Percentiles rank a stretch among this genome's conserved stretches.
Conservation (phyloP, 2,113 vertebrate genomes). For the Eclectus roratus region DNA sequence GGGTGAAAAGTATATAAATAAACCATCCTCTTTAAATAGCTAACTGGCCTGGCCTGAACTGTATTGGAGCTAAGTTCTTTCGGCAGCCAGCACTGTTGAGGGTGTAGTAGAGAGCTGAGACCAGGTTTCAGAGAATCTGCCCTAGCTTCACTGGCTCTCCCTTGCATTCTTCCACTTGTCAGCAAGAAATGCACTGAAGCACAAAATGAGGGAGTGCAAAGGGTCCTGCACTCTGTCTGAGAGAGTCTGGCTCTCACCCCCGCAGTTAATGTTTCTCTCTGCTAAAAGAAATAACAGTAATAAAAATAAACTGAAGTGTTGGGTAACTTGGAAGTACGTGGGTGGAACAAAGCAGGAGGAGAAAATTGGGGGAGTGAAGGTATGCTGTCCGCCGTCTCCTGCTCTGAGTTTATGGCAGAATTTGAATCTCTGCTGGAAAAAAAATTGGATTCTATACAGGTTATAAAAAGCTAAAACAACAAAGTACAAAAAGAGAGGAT, state of each 20-base stretch:
- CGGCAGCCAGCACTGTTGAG: not conserved
- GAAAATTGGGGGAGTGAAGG: not conserved
- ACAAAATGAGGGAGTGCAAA: not conserved
- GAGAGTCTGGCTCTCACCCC: not conserved
- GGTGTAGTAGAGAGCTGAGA: not conserved
- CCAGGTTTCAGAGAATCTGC: not conserved
- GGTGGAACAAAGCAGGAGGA: not conserved
- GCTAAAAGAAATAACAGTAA: not conserved
- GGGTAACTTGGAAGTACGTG: not conserved
- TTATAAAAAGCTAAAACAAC: not conserved
- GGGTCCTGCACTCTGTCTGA: not conserved
- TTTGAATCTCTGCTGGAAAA: not conserved
- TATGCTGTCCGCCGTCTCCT: not conserved
- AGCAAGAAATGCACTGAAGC: slow-evolving; percentile 1
- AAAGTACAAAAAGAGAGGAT: not conserved
- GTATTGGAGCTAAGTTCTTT: not conserved
- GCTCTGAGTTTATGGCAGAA: not conserved
- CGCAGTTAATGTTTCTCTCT: not conserved
- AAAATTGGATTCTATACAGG: not conserved
- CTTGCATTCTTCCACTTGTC: not conserved
- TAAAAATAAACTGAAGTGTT: not conserved
- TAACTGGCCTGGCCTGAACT: slow-evolving; percentile 13
- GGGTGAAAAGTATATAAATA: not conserved
- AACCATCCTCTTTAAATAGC: slow-evolving; percentile 29
- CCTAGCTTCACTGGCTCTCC: not conserved